Percentiles rank a stretch among this genome's conserved stretches.
Conservation (phyloP, 2,888 invertebrate species). For the Scelioninae gen. 2 region DNA sequence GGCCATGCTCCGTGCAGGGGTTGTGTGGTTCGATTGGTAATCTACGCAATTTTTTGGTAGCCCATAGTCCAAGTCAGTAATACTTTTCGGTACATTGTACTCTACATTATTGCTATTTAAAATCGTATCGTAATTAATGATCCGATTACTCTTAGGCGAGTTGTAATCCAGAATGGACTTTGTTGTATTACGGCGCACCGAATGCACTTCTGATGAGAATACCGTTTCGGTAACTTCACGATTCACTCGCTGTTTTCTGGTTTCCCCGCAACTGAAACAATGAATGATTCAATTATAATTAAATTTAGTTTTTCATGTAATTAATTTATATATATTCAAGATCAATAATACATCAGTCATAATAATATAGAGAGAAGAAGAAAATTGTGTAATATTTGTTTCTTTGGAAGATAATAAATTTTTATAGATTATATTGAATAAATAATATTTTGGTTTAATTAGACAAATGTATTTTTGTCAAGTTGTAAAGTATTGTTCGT, state of each 20-base stretch:
- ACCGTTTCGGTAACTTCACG: constrained; percentile 80
- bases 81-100: constrained; percentile 72
- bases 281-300: no score
- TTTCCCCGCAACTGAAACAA: constrained; percentile 73
- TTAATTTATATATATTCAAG: no score
- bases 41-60: constrained; percentile 73
- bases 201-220: constrained; percentile 80
- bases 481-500: no score
- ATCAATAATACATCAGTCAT: no score
- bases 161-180: constrained; percentile 74
- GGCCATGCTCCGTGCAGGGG: constrained; percentile 74
- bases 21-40: constrained; percentile 73
- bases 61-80: constrained; percentile 74
- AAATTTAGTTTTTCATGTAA: no score
- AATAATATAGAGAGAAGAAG: no score
- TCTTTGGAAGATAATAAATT: no score
- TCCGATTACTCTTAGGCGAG: constrained; percentile 72
- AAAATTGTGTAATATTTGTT: no score
- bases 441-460: no score
- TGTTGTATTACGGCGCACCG: constrained; percentile 77
- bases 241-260: constrained; percentile 74
- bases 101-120: constrained; percentile 75
- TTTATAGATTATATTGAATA: no score
- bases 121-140: constrained; percentile 73
- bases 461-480: no score